These are phyloP conservation scores for Eidolon helvum DNA, from an alignment of 2,113 vertebrate species.

Conservation along the genomic window DNA sequence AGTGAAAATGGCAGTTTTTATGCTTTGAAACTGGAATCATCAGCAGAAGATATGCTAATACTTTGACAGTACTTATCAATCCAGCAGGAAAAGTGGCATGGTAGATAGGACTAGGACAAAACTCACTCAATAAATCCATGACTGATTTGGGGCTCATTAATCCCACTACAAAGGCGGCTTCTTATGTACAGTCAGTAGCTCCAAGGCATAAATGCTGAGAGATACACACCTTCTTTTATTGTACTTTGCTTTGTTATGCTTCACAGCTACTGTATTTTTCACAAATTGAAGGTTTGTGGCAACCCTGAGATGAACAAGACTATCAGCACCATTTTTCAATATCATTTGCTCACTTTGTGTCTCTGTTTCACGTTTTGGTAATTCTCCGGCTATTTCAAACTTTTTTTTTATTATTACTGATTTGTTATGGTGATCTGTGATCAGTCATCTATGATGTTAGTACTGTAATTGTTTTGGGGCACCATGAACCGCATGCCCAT, in stretches of 20 bases:
- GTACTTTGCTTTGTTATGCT: background rate
- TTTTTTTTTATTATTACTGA: background rate
- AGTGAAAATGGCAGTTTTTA: background rate
- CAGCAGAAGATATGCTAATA: background rate
- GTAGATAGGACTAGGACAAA: background rate
- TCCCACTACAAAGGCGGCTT: background rate
- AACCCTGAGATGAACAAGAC: background rate
- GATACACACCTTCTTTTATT: background rate
- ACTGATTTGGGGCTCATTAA: background rate
- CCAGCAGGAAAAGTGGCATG: background rate
- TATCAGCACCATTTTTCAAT: background rate
- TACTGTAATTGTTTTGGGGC: background rate
- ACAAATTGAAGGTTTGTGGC: background rate
- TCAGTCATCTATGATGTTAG: background rate
- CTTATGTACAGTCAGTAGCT: background rate
- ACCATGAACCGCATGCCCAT: background rate
- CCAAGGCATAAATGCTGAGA: background rate
- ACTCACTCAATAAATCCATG: background rate
- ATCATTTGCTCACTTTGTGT: background rate
- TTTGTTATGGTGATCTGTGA: background rate
- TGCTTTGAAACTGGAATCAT: background rate
- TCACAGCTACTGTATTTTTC: background rate
- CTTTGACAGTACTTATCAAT: background rate
- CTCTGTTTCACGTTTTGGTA: background rate
- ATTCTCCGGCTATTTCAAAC: background rate